These are phyloP conservation scores for Drosophila kikkawai DNA, from an alignment of 1,140 invertebrate species.

Conservation along the genomic window DNA sequence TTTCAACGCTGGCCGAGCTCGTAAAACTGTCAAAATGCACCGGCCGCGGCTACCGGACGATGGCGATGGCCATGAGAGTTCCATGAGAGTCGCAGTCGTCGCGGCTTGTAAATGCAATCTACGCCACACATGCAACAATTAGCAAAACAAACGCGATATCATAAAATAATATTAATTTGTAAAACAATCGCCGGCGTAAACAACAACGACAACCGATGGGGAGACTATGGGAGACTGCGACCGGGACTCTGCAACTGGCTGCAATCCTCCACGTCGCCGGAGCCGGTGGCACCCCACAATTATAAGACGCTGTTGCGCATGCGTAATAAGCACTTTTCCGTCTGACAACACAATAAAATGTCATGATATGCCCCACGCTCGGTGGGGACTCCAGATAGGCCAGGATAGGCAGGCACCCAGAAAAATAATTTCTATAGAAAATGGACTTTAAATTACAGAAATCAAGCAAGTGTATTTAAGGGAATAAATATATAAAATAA, in stretches of 20 bases:
- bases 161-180: constrained; percentile 85
- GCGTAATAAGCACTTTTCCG: constrained; percentile 85
- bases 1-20: constrained; percentile 75
- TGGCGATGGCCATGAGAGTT: not conserved
- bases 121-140: constrained; percentile 84
- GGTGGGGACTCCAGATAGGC: constrained; percentile 51
- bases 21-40: constrained; percentile 84
- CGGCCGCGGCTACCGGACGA: constrained; percentile 75
- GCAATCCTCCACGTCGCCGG: constrained; percentile 55
- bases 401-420: not conserved
- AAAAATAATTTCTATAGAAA: not conserved
- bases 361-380: constrained; percentile 85
- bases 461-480: not conserved
- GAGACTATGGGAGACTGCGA: constrained; percentile 7
- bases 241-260: constrained; percentile 15
- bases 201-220: constrained; percentile 65
- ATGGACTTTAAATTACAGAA: not conserved
- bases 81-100: constrained; percentile 26
- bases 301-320: constrained; percentile 79
- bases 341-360: constrained; percentile 85
- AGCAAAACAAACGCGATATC: constrained; percentile 84
- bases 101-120: constrained; percentile 74
- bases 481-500: not conserved
- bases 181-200: constrained; percentile 80
- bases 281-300: constrained; percentile 74